Evolutionary conservation across 1,140 invertebrate genomes (phyloP), one percentile per base, ranked within the genome.

Genomic region (Aphidius gifuensis): DNA sequence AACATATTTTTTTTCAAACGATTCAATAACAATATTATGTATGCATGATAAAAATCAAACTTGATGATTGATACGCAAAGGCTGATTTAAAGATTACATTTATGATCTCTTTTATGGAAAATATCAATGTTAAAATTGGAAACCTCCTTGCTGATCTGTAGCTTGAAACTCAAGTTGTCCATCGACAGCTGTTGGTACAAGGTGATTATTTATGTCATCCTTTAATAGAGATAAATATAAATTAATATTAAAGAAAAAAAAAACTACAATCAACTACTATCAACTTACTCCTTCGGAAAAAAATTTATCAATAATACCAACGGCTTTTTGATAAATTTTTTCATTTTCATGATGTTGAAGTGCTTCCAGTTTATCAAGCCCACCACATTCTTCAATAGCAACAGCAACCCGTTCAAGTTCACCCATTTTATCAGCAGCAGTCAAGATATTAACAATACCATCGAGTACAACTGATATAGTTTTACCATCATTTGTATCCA

Each of bases 281-380:
- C n/a, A 62, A 55, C 64, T 73, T 72, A 80, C 83, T 59, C 77
- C 86, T 16, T 82, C 84, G 56, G 83, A 83, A 74, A 96, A 97
- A 79, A 87, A 97, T 0, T 82, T 85, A 69, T 97, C 94, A 63
- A 97, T 88, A 58, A 97, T 88, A 58, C 84, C 80, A 59, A 88
- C 85, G 6, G 90, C 87, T 76, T 94, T 89, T 71, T 90, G 88
- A 80, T 97, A 97, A 51, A 98, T 87, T 72, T 90, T 83, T 68
- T 87, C 85, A 78, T 91, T 91, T 69, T 88, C 85, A 75, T 92
- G 90, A 61, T 84, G 82, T 69, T 92, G 90, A 7, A 93, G 77
- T 50, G 68, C 71, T 76, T 93, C 90, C 60, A 93, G 85, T 74
- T 88, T 90, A 76, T 93, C 91, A 50, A 93, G 73, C 43, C 90